Base-by-base conservation (phyloP, 2,113 vertebrate species). In the Ibidorhyncha struthersii region DNA sequence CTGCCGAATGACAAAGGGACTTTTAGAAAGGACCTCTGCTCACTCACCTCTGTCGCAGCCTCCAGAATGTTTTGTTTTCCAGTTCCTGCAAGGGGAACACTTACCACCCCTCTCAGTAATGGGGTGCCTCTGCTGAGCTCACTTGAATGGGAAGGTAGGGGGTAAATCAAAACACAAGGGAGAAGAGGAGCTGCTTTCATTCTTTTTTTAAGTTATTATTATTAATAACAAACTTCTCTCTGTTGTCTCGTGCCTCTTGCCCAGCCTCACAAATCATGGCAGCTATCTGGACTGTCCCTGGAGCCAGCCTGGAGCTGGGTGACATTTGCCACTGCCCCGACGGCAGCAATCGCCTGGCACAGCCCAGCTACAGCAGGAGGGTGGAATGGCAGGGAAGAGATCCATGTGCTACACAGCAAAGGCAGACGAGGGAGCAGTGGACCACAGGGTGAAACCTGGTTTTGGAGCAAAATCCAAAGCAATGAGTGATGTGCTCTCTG, bases 1-100 rank as follows among this genome's bases (percentile, higher is more conserved):
- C 88, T 95, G 92, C 90, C 77, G 86, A 92, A 91, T 74, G 69
- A 94, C 34, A 94, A 93, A 85, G 90, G 81, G 74, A 80, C 77
- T 76, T 89, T 18, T 10, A 41, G 50, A 73, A 85, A 70, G 66
- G 26, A 85, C 66, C 32, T 82, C 40, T 1, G 1, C 62, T 83
- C 0, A 0, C 32, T 81, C 5, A 0, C 40, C 82, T 62, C 72
- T 7, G 0, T 17, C 2, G 2, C 50, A 71, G 49, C 32, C 49
- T 62, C 69, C 66, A 63, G 58, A 71, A 74, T 0, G 0, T 56
- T 78, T 63, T 55, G 30, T 32, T 52, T 45, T 38, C 49, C 66
- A 30, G 18, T 18, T 61, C 67, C 77, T 41, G 34, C 34, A 72
- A 72, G 17, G 58, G 12, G 38, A 91, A 56, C 7, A 1, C n/a